Percentiles rank a stretch among this genome's conserved stretches.
Evolutionary conservation across 2,113 vertebrate genomes (phyloP).

Genomic region (Egretta garzetta): DNA sequence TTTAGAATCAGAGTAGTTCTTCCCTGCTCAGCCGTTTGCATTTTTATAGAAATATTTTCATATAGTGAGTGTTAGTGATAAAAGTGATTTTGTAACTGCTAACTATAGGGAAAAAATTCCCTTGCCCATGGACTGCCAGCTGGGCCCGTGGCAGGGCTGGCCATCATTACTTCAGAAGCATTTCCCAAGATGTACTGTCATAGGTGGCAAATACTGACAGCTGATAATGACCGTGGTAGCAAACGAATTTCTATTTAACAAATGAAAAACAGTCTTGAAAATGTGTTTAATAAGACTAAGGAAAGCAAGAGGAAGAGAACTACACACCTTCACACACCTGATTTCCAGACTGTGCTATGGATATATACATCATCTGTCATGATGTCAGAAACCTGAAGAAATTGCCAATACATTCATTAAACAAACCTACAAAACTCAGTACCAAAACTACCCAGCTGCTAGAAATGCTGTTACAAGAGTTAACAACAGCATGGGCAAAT

Average conservation of each 20-base stretch:
- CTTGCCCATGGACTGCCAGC: not conserved
- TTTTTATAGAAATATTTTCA: not conserved
- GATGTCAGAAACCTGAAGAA: not conserved
- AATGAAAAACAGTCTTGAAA: not conserved
- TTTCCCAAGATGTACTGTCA: not conserved
- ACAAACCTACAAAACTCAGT: not conserved
- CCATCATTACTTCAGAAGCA: not conserved
- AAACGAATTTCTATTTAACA: not conserved
- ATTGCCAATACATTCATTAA: not conserved
- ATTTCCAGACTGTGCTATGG: not conserved
- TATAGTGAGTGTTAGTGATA: accelerated
- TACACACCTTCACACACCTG: not conserved
- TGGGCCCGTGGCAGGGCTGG: not conserved
- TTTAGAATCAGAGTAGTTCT: not conserved
- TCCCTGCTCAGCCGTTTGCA: not conserved
- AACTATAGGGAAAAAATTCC: not conserved
- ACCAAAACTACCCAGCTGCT: not conserved
- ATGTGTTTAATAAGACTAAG: not conserved
- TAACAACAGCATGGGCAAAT: not conserved
- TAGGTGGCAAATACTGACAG: not conserved
- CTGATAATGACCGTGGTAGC: not conserved
- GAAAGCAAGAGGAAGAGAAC: not conserved
- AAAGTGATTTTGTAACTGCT: not conserved
- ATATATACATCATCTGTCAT: not conserved
- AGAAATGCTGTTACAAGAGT: not conserved